Conservation (phyloP, 2,888 invertebrate species). For the Diarsia rubi region DNA sequence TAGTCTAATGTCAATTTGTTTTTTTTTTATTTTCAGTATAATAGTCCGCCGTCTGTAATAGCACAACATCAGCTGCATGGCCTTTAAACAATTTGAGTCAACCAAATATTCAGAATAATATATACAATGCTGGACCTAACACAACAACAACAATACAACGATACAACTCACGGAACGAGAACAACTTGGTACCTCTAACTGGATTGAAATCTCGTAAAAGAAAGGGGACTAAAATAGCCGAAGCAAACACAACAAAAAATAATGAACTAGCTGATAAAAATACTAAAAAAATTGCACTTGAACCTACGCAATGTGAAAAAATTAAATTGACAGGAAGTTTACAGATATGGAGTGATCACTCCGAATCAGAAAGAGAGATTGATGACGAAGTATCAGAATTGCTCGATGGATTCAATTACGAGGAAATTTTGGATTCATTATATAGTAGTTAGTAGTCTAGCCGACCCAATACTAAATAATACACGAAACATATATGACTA, state of each 20-base stretch:
- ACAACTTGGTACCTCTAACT: conserved; percentile 47
- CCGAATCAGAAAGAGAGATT: not conserved
- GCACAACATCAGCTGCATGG: not conserved
- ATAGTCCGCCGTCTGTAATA: not conserved
- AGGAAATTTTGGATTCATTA: conserved; percentile 80
- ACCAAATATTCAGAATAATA: not conserved
- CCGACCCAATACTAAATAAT: not conserved
- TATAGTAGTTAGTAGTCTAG: not conserved
- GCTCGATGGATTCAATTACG: conserved; percentile 82
- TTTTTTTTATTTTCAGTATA: too few species aligned
- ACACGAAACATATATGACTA: not conserved
- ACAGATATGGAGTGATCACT: not conserved
- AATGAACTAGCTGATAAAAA: conserved; percentile 11
- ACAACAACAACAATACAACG: too few species aligned
- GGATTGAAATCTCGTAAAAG: conserved; percentile 40
- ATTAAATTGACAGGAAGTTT: conserved; percentile 61
- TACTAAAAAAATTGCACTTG: conserved; percentile 7
- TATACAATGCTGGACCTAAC: not conserved
- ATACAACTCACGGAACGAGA: conserved; percentile 33
- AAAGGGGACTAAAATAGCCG: conserved; percentile 11
- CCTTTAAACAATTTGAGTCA: conserved; percentile 2
- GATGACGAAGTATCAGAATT: conserved; percentile 76
- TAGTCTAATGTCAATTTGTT: too few species aligned
- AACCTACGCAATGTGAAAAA: conserved; percentile 68
- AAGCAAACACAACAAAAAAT: not conserved